Evolutionary conservation across 2,797 vertebrate species (phyloP).

Genomic region (Onychomys torridus): DNA sequence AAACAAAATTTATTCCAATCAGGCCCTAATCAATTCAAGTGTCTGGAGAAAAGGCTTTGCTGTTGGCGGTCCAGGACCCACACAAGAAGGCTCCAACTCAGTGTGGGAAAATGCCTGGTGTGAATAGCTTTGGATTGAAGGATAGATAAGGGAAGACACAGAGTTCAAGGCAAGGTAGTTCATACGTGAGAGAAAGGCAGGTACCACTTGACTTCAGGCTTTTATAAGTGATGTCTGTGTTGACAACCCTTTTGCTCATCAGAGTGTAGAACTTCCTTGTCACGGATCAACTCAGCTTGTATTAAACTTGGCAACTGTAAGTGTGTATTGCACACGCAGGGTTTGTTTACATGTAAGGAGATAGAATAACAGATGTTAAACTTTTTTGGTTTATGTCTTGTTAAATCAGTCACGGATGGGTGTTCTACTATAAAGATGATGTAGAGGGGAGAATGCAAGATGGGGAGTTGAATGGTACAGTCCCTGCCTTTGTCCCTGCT

Average conservation of each 20-base stretch:
- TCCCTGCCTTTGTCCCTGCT: neutral
- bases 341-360: neutral
- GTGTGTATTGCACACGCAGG: slow-evolving; percentile 71
- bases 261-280: slow-evolving; percentile 93
- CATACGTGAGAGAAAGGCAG: neutral
- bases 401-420: neutral
- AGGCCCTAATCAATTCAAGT: slow-evolving; percentile 37
- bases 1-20: slow-evolving; percentile 42
- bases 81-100: neutral
- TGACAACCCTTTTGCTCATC: slow-evolving; percentile 69
- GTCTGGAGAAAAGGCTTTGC: slow-evolving; percentile 48
- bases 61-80: neutral
- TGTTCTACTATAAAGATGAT: neutral
- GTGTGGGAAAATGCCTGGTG: neutral
- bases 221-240: neutral
- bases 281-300: slow-evolving; percentile 92
- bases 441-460: neutral
- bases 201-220: neutral
- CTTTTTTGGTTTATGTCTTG: neutral
- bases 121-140: neutral
- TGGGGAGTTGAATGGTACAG: neutral
- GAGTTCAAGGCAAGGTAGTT: neutral
- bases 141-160: neutral
- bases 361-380: neutral
- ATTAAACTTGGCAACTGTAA: slow-evolving; percentile 94